Conservation (phyloP, 2,888 invertebrate species). For the Drosophila mulleri region DNA sequence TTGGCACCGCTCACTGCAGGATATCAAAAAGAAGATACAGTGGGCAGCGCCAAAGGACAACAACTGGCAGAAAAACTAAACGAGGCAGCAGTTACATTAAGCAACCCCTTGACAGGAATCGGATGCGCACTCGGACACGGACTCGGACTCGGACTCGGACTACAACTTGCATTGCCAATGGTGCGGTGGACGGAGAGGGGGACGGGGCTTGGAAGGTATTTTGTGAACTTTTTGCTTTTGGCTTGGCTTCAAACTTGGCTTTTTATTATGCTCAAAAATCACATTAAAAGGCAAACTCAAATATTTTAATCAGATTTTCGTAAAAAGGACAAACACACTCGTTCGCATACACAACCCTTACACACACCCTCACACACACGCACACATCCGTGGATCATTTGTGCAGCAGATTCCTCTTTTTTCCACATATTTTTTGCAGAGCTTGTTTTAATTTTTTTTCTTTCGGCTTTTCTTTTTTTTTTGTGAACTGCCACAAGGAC, state of each 20-base stretch:
- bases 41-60: constrained; percentile 28
- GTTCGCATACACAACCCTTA: constrained; percentile 38
- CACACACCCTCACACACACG: constrained; percentile 20
- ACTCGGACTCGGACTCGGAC: constrained; percentile 12
- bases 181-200: background rate
- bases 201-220: constrained; percentile 13
- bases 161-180: constrained; percentile 21
- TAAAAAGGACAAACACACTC: constrained; percentile 71
- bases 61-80: constrained; percentile 24
- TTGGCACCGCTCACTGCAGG: background rate
- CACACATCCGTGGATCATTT: constrained; percentile 45
- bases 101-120: constrained; percentile 41
- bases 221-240: constrained; percentile 56
- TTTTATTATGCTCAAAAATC: constrained; percentile 83
- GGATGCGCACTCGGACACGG: constrained; percentile 28
- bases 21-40: constrained; percentile 27
- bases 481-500: constrained; percentile 52
- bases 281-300: constrained; percentile 84
- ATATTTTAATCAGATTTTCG: constrained; percentile 84
- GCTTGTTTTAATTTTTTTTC: constrained; percentile 55
- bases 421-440: constrained; percentile 26
- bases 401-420: constrained; percentile 37
- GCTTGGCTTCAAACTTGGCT: constrained; percentile 62
- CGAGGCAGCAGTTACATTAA: constrained; percentile 46
- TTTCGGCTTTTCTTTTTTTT: constrained; percentile 20